Evolutionary conservation across 2,797 vertebrate species (phyloP), one percentile per base, ranked within the genome.

Genomic region (Epinephelus awoara): DNA sequence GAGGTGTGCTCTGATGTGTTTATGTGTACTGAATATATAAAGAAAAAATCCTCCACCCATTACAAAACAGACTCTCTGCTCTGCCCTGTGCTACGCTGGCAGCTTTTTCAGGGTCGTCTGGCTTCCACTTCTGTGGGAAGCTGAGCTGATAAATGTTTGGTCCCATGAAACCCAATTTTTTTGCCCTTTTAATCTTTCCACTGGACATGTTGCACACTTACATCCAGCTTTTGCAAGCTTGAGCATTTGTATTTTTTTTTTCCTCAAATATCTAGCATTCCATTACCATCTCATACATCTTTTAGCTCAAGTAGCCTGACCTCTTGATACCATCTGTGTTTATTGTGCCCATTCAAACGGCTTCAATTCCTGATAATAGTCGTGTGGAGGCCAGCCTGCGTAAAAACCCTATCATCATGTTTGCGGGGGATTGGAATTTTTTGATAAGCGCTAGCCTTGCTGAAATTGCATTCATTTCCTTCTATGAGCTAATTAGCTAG

Each of bases 401-500:
- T 92, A 91, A 93, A 91, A 94, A 90, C 91, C 62, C 90, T 86
- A 85, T 90, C 86, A 88, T 79, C 54, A 71, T 46, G 62, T 75
- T 82, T 88, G 66, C 89, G 92, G 95, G 94, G 89, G 95, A 95
- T 93, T 94, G 92, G 69, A 84, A 62, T 86, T 84, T 77, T 92
- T 92, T 93, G 90, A 95, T 96, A 96, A 94, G 90, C 85, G 2
- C 52, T 58, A 64, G 61, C 80, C 90, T 78, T 86, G 93, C 90
- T 94, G 94, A 95, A 96, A 96, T 95, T 94, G 94, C 94, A 94
- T 89, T 92, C 83, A 95, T 94, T 93, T 96, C 90, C 89, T 94
- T 94, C 94, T 82, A 95, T 95, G 94, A 95, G 94, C 94, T 98
- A 97, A 98, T 99, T 98, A 98, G 95, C 56, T 51, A 79, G 89